Conservation (phyloP, 2,888 invertebrate species). For the Drosophila quinaria region DNA sequence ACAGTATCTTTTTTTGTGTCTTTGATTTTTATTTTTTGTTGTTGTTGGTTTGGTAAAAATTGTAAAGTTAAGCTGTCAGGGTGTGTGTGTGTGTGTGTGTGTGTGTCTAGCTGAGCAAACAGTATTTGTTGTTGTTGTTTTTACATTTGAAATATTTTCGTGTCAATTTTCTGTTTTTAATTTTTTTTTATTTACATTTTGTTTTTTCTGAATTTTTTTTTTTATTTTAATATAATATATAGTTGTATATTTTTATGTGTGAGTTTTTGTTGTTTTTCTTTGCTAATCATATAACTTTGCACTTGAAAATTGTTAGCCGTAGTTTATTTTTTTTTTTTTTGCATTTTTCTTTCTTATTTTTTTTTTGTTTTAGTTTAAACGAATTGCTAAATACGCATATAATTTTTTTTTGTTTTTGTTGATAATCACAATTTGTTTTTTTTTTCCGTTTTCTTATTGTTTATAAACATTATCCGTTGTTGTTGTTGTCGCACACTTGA, state of each 20-base stretch:
- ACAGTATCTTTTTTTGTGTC: constrained; percentile 50
- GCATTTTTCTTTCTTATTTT: constrained; percentile 25
- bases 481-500: not conserved
- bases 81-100: constrained; percentile 36
- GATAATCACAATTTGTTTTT: constrained; percentile 53
- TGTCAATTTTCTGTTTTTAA: constrained; percentile 20
- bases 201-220: constrained; percentile 27
- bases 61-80: constrained; percentile 17
- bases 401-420: constrained; percentile 33
- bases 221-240: constrained; percentile 26
- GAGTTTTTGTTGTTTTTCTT: constrained; percentile 36
- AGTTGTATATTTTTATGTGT: constrained; percentile 13
- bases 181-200: constrained; percentile 42
- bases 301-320: constrained; percentile 72
- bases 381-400: constrained; percentile 46
- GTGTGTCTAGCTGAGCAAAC: constrained; percentile 42
- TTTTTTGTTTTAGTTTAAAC: constrained; percentile 47
- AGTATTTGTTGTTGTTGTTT: constrained; percentile 15
- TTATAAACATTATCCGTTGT: constrained; percentile 17
- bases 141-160: constrained; percentile 42
- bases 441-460: constrained; percentile 24
- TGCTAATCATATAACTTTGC: constrained; percentile 64
- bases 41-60: constrained; percentile 24
- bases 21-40: constrained; percentile 5
- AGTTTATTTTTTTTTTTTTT: constrained; percentile 38